Evolutionary conservation across 2,888 invertebrate genomes (phyloP), one percentile per base, ranked within the genome.

Genomic region (Aricia artaxerxes): DNA sequence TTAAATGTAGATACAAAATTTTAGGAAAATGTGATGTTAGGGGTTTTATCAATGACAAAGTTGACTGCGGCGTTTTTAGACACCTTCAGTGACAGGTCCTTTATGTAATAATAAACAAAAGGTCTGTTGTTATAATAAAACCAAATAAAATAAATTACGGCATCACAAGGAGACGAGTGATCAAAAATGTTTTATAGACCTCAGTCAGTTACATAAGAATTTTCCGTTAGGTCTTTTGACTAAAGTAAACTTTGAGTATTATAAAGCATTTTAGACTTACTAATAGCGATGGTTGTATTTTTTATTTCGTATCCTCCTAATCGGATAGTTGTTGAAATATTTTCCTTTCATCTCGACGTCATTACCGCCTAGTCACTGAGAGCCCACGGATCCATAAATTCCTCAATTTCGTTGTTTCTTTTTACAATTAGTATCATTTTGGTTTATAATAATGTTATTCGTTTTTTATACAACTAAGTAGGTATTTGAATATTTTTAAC

Each of bases 21-120:
- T 86, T 91, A 92, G 92, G 92, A 90, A 92, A 91, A 90, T 91
- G 90, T 92, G 91, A 93, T 93, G 92, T 91, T 91, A 91, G 92
- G 93, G 92, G 93, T 93, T 94, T 93, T 94, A 94, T 93, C 94
- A 93, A 93, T 94, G 93, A 93, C 92, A 92, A 92, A 93, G 93
- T 93, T 92, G 93, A 94, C 92, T 92, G 91, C 92, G 92, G 90
- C 90, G 88, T 91, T 89, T 88, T 86, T 86, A 86, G 79, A 61
- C 80, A 81, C 84, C 84, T 87, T 86, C 85, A 85, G 86, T 87
- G 88, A 89, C 89, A 87, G 82, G 86, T 85, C 85, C 86, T 85
- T 85, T 83, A 86, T 84, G 85, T 82, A 84, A 84, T 82, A 82
- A 84, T 86, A 84, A 69, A 69, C 86, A 85, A 82, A 85, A 86